Conservation (phyloP, 2,888 invertebrate species). For the Lucinisca nassula region DNA sequence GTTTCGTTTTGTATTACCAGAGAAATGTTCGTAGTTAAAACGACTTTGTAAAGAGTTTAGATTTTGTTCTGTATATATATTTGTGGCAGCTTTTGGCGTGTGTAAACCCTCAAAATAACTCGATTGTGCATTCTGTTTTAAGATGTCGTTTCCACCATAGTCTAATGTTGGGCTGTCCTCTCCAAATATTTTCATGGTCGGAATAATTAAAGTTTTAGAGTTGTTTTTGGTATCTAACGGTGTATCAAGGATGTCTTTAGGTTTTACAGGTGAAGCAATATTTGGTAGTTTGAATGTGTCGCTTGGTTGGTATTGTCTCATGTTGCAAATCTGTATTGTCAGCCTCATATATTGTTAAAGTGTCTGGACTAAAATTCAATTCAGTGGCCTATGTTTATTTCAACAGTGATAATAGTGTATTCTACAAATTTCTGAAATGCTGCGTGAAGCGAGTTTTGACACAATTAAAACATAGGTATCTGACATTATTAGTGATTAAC, state of each 20-base stretch:
- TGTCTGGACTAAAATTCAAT: too few species aligned
- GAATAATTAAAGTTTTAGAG: not conserved
- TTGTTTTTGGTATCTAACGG: not conserved
- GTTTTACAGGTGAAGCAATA: not conserved
- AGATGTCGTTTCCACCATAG: not conserved
- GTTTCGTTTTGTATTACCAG: conserved; percentile 31
- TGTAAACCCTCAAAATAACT: not conserved
- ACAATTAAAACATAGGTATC: too few species aligned
- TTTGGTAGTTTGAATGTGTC: not conserved
- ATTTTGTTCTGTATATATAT: not conserved
- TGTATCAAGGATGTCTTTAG: not conserved
- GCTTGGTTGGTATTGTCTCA: not conserved
- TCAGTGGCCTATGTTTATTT: too few species aligned
- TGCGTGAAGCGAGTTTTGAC: too few species aligned
- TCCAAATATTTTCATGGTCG: not conserved
- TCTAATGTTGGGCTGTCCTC: not conserved
- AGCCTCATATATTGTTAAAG: too few species aligned
- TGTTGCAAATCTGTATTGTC: too few species aligned
- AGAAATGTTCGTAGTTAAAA: conserved; percentile 56
- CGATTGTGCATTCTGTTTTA: not conserved
- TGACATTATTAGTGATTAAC: too few species aligned
- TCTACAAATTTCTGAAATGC: too few species aligned
- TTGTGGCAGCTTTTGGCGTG: not conserved
- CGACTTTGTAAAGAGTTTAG: not conserved
- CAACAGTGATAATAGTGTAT: too few species aligned